Conservation (phyloP, 2,113 vertebrate species). For the Hemibagrus wyckioides region DNA sequence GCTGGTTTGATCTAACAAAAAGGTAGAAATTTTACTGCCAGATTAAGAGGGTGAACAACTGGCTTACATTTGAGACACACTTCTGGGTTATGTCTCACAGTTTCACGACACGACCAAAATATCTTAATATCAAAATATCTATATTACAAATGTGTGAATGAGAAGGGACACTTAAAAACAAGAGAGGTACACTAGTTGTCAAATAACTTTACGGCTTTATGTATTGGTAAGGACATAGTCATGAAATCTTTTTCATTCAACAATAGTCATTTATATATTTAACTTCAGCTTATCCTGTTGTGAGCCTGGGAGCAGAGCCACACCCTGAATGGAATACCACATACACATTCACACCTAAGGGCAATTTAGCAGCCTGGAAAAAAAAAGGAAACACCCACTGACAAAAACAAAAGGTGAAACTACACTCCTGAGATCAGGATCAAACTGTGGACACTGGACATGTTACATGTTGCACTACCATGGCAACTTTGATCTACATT, state of each 20-base stretch:
- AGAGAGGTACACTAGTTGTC: neutral
- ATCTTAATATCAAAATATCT: neutral
- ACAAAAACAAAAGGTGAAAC: neutral
- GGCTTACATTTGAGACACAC: neutral
- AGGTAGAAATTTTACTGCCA: neutral
- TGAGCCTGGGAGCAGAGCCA: neutral
- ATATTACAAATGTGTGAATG: neutral
- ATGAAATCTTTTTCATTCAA: neutral
- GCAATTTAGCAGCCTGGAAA: neutral
- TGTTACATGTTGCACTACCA: neutral
- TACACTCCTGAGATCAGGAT: neutral
- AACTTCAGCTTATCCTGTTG: neutral
- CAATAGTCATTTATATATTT: neutral
- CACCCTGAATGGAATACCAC: neutral
- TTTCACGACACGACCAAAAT: neutral
- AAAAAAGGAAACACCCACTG: neutral
- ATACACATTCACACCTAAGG: neutral
- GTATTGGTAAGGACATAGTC: neutral
- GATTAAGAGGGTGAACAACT: neutral
- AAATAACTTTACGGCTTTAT: neutral
- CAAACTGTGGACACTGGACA: neutral
- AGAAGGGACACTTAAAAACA: neutral
- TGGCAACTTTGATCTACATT: neutral
- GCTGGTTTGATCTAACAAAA: neutral
- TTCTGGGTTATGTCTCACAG: neutral